Evolutionary conservation across 2,888 invertebrate genomes (phyloP), one percentile per base, ranked within the genome.

Genomic region (Polietes domitor): DNA sequence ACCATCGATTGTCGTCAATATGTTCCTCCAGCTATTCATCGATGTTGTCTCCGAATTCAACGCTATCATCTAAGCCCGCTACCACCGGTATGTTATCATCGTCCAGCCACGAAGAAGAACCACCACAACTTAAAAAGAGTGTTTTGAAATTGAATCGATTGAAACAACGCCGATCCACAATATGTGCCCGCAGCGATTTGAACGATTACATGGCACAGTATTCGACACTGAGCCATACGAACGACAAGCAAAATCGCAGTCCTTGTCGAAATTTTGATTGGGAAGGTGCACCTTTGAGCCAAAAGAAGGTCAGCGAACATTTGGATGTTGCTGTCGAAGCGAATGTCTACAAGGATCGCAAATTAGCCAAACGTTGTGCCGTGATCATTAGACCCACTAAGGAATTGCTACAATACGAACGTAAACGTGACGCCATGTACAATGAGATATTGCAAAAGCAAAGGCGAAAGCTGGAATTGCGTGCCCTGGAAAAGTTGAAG

Each of bases 371-470:
- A 53, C 68, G 68, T 72, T 84, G 84, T 78, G 47, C 47, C 0
- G 84, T 78, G 65, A 61, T 81, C 10, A 72, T 78, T 32, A 61
- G 24, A 58, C 78, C 76, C 32, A 65, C 75, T 5, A 47, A 78
- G 32, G 81, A 84, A 28, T 1, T 84, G 19, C 12, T 79, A 17
- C 58, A 81, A 76, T 79, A 76, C 17, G 72, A 78, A 21, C 80
- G 84, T 21, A 47, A 76, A 72, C 83, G 80, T 75, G 65, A 77
- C 72, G 19, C 55, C 72, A 72, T 81, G 78, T 84, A 79, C 61
- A 84, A 81, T 79, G 61, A 76, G 58, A 76, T 84, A 50, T 72
- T 84, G 26, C 73, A 63, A 19, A 63, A 81, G 26, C 84, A 84
- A 79, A 71, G 84, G 47, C 50, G 76, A 76, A 78, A 78, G 53